Base-by-base conservation (phyloP, 1,140 invertebrate species). In the Solen grandis region DNA sequence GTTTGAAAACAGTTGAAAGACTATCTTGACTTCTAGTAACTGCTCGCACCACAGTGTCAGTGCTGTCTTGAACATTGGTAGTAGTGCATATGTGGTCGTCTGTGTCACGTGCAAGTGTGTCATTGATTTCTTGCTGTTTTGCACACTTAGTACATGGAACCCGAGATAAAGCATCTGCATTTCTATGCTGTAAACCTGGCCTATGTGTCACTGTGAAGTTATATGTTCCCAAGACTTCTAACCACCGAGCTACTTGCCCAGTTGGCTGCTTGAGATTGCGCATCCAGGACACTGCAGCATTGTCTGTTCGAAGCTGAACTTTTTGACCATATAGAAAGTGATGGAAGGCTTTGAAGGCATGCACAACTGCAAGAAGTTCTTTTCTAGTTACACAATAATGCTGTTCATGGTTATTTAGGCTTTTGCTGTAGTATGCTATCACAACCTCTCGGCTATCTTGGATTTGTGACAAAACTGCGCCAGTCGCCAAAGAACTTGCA, bases 401-500 rank as follows among this genome's bases (percentile, higher is more conserved):
- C 14, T 36, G 27, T 60, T 88, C 83, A 14, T 70, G 25, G 60
- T 55, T 70, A 5, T 16, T 69, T 1, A 87, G 33, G 14, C 38
- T n/a, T n/a, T n/a, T n/a, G n/a, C n/a, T n/a, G n/a, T n/a, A n/a
- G n/a, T n/a, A 55, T 75, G 41, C 77, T 83, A 8, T 29, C 41
- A 41, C 74, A 84, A 16, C 55, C 46, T 25, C 83, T 79, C 1
- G 76, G 77, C n/a, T n/a, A n/a, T n/a, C n/a, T n/a, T n/a, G 2
- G 68, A 19, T 33, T 85, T 78, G 10, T 65, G 65, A 16, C 86
- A 86, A 50, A 88, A 83, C 13, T 87, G 70, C 14, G 85, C 78
- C 85, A 93, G 92, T n/a, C 88, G 86, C 19, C 93, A 63, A 88
- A 25, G 90, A 92, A 46, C 19, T 19, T 10, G 41, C 19, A 19